phyloP scores from a whole-genome alignment of 2,797 vertebrate species.

The Lepus oiostolus region DNA sequence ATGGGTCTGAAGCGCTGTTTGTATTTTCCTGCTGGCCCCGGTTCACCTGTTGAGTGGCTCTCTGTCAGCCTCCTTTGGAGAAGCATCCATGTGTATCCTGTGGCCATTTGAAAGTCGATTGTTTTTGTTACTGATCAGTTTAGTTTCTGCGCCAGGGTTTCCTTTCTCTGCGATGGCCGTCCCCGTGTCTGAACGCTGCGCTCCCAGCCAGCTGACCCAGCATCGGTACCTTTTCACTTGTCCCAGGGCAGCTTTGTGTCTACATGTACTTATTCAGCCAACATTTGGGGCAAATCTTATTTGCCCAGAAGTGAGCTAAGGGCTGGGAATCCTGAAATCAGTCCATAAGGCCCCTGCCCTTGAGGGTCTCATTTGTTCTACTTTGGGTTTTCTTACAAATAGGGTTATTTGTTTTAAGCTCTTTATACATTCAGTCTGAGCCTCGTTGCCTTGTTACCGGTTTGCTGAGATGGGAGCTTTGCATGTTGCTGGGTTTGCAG shows the following conservation, averaged over 20 bases:
- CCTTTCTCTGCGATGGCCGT: not conserved
- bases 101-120: constrained; percentile 4
- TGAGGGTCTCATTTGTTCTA: not conserved
- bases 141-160: not conserved
- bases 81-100: not conserved
- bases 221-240: not conserved
- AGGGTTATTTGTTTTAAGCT: not conserved
- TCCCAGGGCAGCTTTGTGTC: not conserved
- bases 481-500: not conserved
- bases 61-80: not conserved
- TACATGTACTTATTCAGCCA: not conserved
- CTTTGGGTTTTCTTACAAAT: constrained; percentile 33
- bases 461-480: no score
- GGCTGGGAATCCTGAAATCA: not conserved
- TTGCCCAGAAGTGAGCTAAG: not conserved
- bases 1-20: not conserved
- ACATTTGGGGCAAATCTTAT: not conserved
- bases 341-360: not conserved
- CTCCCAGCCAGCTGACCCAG: not conserved
- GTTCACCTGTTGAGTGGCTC: not conserved
- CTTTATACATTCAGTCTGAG: not conserved
- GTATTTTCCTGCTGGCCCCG: not conserved
- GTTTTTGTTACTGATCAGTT: constrained; percentile 45
- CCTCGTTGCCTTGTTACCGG: not conserved
- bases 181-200: not conserved